Percentiles rank a stretch among this genome's conserved stretches.
Conservation (phyloP, 2,888 invertebrate genomes). For the Netelia melanura region DNA sequence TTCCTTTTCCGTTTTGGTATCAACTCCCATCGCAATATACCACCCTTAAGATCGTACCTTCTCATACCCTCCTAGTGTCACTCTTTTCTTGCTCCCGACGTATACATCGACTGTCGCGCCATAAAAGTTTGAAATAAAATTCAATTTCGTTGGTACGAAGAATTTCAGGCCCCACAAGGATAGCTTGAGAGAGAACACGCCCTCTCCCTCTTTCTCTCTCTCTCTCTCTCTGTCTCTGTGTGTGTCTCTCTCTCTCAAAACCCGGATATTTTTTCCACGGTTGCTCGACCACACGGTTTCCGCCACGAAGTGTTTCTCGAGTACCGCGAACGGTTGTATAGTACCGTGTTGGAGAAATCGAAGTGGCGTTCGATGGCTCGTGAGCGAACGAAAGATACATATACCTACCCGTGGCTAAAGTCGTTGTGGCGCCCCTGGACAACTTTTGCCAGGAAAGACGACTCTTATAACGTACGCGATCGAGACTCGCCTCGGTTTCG, state of each 20-base stretch:
- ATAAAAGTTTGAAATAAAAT: conserved; percentile 63
- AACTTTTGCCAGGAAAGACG: conserved; percentile 37
- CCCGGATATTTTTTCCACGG: conserved; percentile 19
- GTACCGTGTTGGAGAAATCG: background rate
- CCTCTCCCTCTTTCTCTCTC: background rate
- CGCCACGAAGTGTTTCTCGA: conserved; percentile 25
- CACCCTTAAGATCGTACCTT: conserved; percentile 11
- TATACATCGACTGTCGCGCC: conserved; percentile 36
- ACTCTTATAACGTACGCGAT: conserved; percentile 14
- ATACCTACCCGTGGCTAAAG: conserved; percentile 20
- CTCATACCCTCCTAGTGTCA: conserved; percentile 1
- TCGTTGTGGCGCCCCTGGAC: conserved; percentile 40
- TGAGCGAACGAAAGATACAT: conserved; percentile 50
- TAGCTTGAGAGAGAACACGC: background rate
- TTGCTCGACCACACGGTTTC: conserved; percentile 21
- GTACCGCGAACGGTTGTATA: background rate
- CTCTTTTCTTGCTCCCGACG: background rate
- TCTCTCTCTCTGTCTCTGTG: background rate
- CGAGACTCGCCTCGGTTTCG: conserved; percentile 8
- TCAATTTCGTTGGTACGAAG: conserved; percentile 65
- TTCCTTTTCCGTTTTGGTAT: conserved; percentile 20
- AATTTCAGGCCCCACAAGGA: conserved; percentile 35
- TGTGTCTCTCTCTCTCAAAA: background rate
- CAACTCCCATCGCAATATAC: background rate
- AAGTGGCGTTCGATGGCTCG: conserved; percentile 69